These are phyloP conservation scores for Ceratina calcarata DNA, from an alignment of 1,140 invertebrate genomes.

Conservation along the genomic window DNA sequence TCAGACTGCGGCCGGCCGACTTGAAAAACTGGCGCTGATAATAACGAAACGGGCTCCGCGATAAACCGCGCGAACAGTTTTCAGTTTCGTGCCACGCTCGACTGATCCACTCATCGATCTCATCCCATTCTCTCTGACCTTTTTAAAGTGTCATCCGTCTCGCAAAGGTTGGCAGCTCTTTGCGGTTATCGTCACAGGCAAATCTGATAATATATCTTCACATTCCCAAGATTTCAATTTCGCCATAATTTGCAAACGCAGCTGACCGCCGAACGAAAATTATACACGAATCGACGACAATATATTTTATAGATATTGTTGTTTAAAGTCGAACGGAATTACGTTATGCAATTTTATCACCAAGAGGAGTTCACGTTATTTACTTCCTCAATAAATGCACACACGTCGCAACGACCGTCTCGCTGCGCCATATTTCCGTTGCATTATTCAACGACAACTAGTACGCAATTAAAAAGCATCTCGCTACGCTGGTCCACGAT, in stretches of 20 bases:
- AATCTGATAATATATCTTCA: background rate
- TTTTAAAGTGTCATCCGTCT: conserved; percentile 37
- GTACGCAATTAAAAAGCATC: background rate
- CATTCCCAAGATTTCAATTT: too few relatives aligned
- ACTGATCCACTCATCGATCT: conserved; percentile 37
- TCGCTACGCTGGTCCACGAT: too few relatives aligned
- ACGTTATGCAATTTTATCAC: too few relatives aligned
- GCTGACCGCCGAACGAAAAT: too few relatives aligned
- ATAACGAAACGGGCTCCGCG: conserved; percentile 55
- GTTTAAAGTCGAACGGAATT: too few relatives aligned
- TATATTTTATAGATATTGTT: too few relatives aligned
- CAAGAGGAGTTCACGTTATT: too few relatives aligned
- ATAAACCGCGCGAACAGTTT: conserved; percentile 52
- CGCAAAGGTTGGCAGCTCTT: conserved; percentile 40
- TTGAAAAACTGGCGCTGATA: conserved; percentile 61
- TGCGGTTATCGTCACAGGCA: background rate
- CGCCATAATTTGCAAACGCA: too few relatives aligned
- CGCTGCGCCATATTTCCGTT: background rate
- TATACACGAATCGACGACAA: too few relatives aligned
- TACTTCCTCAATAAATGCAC: too few relatives aligned
- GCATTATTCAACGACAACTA: background rate
- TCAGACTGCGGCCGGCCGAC: conserved; percentile 41
- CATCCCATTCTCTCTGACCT: conserved; percentile 19
- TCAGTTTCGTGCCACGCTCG: conserved; percentile 18
- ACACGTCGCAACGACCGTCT: too few relatives aligned